These are phyloP conservation scores for Leptobrachium leishanense DNA, from an alignment of 2,113 vertebrate genomes.

Conservation along the genomic window DNA sequence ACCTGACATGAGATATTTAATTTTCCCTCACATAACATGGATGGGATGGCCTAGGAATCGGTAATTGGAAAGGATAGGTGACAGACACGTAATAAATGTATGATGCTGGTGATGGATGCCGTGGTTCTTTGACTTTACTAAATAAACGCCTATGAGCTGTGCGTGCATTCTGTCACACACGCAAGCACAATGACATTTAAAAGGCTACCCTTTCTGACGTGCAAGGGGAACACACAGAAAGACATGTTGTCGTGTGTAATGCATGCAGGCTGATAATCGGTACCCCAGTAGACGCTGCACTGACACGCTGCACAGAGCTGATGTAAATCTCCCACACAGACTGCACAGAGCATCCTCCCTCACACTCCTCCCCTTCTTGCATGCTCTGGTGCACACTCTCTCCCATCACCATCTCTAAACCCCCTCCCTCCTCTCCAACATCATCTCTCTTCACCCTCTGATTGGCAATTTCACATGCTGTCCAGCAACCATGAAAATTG, in stretches of 20 bases:
- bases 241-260: conserved; percentile 12
- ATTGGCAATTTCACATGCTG: conserved; percentile 55
- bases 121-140: too few species aligned
- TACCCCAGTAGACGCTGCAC: conserved; percentile 23
- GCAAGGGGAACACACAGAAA: neutral
- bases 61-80: too few species aligned
- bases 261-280: conserved; percentile 31
- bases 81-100: too few species aligned
- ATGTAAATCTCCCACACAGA: neutral
- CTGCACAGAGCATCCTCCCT: neutral
- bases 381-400: neutral
- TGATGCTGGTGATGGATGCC: too few species aligned
- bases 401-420: conserved; percentile 7
- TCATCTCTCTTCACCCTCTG: conserved; percentile 54
- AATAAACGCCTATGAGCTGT: too few species aligned
- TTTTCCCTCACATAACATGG: too few species aligned
- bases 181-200: conserved; percentile 11
- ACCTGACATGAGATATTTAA: too few species aligned
- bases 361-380: neutral
- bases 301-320: conserved; percentile 41
- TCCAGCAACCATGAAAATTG: conserved; percentile 53
- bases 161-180: neutral
- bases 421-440: conserved; percentile 19
- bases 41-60: too few species aligned
- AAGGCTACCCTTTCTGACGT: neutral